A percentile compares a stretch with the other conserved stretches of the same genome.
Conservation (phyloP, 2,797 vertebrate genomes). For the Potorous gilbertii region DNA sequence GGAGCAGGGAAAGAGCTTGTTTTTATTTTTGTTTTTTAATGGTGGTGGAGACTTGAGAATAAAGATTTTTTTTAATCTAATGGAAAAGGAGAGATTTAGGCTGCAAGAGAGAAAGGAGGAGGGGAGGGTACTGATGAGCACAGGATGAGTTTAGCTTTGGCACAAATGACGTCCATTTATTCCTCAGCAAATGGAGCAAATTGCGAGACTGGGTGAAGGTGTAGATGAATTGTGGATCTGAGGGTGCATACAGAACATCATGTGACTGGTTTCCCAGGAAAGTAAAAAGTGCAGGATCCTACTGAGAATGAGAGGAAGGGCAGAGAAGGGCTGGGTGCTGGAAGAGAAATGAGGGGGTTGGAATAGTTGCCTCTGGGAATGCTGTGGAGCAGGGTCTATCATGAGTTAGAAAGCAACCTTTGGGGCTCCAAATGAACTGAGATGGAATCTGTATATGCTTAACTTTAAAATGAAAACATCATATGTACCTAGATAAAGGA, state of each 20-base stretch:
- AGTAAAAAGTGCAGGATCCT: background rate
- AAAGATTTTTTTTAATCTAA: background rate
- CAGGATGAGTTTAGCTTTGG: background rate
- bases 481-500: background rate
- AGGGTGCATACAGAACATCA: background rate
- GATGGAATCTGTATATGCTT: background rate
- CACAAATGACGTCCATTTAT: background rate
- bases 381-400: background rate
- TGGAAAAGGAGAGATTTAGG: background rate
- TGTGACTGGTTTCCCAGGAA: background rate
- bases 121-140: background rate
- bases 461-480: background rate
- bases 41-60: background rate
- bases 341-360: background rate
- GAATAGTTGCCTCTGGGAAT: background rate
- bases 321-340: background rate
- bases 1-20: background rate
- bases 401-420: background rate
- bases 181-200: background rate
- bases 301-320: background rate
- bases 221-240: background rate
- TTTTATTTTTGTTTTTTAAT: background rate
- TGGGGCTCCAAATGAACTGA: background rate
- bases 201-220: background rate
- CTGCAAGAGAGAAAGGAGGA: too few relatives aligned